Percentiles rank a stretch among this genome's conserved stretches.
These are phyloP conservation scores for Trichomycterus rosablanca DNA, from an alignment of 2,113 vertebrate genomes.

Conservation along the genomic window DNA sequence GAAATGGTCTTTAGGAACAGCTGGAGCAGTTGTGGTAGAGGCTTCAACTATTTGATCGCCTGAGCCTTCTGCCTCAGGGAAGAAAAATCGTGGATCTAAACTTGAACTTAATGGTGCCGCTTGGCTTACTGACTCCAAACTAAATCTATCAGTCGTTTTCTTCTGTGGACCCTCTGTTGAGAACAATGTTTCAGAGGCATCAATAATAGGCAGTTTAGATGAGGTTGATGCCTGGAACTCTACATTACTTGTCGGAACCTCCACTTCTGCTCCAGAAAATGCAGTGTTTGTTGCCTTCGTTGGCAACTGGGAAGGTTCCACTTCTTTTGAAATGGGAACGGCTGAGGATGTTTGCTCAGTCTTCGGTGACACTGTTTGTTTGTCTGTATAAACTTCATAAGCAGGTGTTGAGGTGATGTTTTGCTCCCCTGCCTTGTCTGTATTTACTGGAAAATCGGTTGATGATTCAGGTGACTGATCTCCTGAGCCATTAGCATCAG, in stretches of 20 bases:
- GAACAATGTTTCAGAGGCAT: slow-evolving; percentile 12
- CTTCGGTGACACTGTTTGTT: background rate
- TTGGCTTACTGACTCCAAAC: background rate
- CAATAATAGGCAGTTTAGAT: slow-evolving; percentile 7
- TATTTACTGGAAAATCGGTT: background rate
- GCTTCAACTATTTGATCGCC: slow-evolving; percentile 9
- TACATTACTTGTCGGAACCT: slow-evolving; percentile 3
- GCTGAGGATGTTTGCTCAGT: background rate
- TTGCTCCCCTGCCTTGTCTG: background rate
- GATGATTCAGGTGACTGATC: background rate
- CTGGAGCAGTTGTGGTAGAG: background rate
- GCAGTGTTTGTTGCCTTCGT: background rate
- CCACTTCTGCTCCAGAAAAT: background rate
- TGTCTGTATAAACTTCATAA: background rate
- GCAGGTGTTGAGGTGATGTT: background rate
- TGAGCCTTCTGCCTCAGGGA: slow-evolving; percentile 16
- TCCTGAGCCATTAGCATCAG: slow-evolving; percentile 25
- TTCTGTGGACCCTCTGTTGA: slow-evolving; percentile 2
- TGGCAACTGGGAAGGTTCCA: background rate
- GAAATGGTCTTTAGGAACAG: background rate
- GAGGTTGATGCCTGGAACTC: background rate
- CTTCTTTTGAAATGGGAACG: background rate
- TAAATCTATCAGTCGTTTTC: background rate
- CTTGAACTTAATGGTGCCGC: slow-evolving; percentile 3
- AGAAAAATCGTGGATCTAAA: slow-evolving; percentile 2